Conservation (phyloP, 1,140 invertebrate species). For the Argopecten irradians region DNA sequence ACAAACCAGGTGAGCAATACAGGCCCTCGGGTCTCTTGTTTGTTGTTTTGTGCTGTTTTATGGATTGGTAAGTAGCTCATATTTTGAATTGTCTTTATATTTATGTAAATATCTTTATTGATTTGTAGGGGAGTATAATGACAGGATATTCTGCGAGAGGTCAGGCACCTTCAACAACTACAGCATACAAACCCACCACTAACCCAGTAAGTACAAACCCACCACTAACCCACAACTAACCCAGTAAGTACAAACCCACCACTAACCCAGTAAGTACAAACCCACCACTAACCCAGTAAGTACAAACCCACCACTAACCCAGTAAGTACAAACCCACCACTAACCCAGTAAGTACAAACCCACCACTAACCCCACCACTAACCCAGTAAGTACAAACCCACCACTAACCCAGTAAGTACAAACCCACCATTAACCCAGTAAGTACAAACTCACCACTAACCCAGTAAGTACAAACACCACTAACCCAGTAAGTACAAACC, state of each 20-base stretch:
- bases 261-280: too few species aligned
- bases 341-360: neutral
- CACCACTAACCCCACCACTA: too few species aligned
- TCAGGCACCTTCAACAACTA: conserved; percentile 54
- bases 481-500: too few species aligned
- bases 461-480: too few species aligned
- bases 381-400: too few species aligned
- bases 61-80: neutral
- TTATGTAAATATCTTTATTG: neutral
- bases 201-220: conserved; percentile 55
- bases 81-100: neutral
- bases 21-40: too few species aligned
- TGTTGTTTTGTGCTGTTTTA: neutral
- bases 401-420: too few species aligned
- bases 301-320: neutral
- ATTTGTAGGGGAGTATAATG: conserved; percentile 67
- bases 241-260: neutral
- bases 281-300: too few species aligned
- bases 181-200: conserved; percentile 54
- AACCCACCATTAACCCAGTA: neutral
- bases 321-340: too few species aligned
- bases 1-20: too few species aligned
- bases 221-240: too few species aligned
- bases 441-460: too few species aligned
- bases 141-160: conserved; percentile 64